Conservation (phyloP, 1,140 invertebrate genomes). For the Aradophagus sp. region DNA sequence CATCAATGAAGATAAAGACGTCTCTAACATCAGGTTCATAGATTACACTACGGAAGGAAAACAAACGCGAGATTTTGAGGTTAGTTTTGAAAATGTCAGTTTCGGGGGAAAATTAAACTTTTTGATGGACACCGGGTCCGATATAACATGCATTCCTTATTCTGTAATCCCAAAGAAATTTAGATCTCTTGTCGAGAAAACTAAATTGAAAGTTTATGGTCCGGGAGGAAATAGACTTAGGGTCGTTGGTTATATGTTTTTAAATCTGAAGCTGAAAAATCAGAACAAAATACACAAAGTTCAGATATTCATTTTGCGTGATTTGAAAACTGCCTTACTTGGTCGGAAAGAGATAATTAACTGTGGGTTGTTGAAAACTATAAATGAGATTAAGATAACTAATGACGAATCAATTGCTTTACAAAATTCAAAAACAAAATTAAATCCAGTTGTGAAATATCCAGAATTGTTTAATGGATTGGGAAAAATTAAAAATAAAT, state of each 20-base stretch:
- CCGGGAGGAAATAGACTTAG: slow-evolving; percentile 1
- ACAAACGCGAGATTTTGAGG: slow-evolving; percentile 5
- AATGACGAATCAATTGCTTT: too few relatives aligned
- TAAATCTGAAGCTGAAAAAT: too few relatives aligned
- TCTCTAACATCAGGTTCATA: slow-evolving; percentile 5
- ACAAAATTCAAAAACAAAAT: slow-evolving; percentile 5
- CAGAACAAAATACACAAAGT: too few relatives aligned
- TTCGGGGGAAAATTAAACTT: slow-evolving; percentile 14
- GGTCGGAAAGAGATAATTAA: slow-evolving; percentile 16
- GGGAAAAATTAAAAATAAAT: slow-evolving; percentile 14
- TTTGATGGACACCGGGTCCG: slow-evolving; percentile 14
- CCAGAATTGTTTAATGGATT: slow-evolving; percentile 9
- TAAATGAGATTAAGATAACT: slow-evolving; percentile 1
- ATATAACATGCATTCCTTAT: slow-evolving; percentile 25
- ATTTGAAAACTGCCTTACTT: slow-evolving; percentile 21
- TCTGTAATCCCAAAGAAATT: slow-evolving; percentile 2
- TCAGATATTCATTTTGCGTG: too few relatives aligned
- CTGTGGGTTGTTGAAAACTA: slow-evolving; percentile 16
- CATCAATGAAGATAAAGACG: neutral
- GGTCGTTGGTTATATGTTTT: slow-evolving; percentile 20
- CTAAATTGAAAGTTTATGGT: slow-evolving; percentile 4
- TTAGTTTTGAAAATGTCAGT: slow-evolving; percentile 14
- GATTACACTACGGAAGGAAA: neutral
- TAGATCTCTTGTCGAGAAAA: slow-evolving; percentile 11
- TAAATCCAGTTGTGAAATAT: slow-evolving; percentile 1